Conservation (phyloP, 2,888 invertebrate species). For the Dorcus parallelipipedus region DNA sequence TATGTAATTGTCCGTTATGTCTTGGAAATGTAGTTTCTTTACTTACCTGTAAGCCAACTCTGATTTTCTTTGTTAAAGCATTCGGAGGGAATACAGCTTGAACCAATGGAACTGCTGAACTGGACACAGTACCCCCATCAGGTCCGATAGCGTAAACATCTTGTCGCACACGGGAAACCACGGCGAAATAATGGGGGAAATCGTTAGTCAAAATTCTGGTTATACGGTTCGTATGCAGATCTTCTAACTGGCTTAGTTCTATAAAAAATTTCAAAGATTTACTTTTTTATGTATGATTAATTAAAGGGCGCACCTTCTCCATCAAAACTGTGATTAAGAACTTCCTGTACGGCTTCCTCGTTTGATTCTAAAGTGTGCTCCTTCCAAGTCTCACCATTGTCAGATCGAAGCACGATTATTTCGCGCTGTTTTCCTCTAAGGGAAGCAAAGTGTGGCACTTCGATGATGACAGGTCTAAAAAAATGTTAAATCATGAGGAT, state of each 20-base stretch:
- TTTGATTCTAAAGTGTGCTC: slow-evolving; percentile 87
- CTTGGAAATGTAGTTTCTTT: too few species aligned
- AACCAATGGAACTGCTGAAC: slow-evolving; percentile 86
- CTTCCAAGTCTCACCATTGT: slow-evolving; percentile 98
- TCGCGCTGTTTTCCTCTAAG: slow-evolving; percentile 91
- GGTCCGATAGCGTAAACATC: slow-evolving; percentile 97
- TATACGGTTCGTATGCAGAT: slow-evolving; percentile 84
- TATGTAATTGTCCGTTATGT: too few species aligned
- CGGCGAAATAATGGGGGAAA: slow-evolving; percentile 97
- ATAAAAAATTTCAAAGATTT: too few species aligned
- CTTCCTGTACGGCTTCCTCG: slow-evolving; percentile 87
- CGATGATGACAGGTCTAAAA: slow-evolving; percentile 83
- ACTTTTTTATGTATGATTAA: too few species aligned
- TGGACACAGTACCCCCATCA: slow-evolving; percentile 95
- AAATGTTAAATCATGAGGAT: background rate
- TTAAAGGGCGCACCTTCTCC: slow-evolving; percentile 59
- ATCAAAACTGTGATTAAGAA: slow-evolving; percentile 88
- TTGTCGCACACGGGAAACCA: slow-evolving; percentile 90
- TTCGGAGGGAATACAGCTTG: slow-evolving; percentile 86
- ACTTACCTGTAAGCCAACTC: slow-evolving; percentile 87
- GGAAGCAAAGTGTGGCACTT: slow-evolving; percentile 97
- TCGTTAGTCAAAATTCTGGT: slow-evolving; percentile 93
- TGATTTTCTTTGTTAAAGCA: slow-evolving; percentile 98
- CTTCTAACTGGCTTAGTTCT: slow-evolving; percentile 77
- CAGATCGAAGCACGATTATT: slow-evolving; percentile 92